Conservation (phyloP, 2,888 invertebrate genomes). For the Megaustenia siamemsis region DNA sequence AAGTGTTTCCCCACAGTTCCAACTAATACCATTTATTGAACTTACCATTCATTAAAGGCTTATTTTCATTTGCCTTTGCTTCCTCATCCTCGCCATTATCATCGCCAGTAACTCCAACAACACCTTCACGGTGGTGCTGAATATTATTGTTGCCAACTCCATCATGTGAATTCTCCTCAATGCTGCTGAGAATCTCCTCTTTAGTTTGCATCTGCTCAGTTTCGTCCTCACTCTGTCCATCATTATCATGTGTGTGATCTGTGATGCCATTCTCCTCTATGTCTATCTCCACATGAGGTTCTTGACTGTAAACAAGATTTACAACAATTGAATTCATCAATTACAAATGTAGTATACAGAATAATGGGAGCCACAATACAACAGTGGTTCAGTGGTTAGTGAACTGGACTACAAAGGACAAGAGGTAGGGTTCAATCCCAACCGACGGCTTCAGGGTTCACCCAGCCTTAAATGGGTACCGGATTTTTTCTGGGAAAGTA, state of each 20-base stretch:
- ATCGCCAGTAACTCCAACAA: neutral
- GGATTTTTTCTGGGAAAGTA: too few relatives aligned
- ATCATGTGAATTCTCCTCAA: neutral
- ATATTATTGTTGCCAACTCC: neutral
- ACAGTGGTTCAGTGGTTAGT: too few relatives aligned
- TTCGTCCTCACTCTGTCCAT: conserved; percentile 24
- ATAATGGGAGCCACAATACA: too few relatives aligned
- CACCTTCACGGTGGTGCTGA: neutral
- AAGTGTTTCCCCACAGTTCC: too few relatives aligned
- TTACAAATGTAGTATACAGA: too few relatives aligned
- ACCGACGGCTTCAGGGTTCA: too few relatives aligned
- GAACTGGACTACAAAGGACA: too few relatives aligned
- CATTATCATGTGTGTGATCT: conserved; percentile 26
- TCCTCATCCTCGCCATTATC: conserved; percentile 17
- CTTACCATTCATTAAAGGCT: conserved; percentile 28
- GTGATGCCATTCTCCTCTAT: conserved; percentile 26
- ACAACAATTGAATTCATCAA: too few relatives aligned
- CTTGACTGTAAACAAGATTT: conserved; percentile 1
- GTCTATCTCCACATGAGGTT: conserved; percentile 25
- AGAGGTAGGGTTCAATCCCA: too few relatives aligned
- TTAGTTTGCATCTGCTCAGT: neutral
- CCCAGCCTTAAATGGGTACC: too few relatives aligned
- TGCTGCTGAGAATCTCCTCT: too few relatives aligned
- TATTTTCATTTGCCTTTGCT: conserved; percentile 1
- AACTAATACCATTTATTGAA: too few relatives aligned